phyloP scores from a whole-genome alignment of 2,888 invertebrate species.

The Eupithecia pulchellata region DNA sequence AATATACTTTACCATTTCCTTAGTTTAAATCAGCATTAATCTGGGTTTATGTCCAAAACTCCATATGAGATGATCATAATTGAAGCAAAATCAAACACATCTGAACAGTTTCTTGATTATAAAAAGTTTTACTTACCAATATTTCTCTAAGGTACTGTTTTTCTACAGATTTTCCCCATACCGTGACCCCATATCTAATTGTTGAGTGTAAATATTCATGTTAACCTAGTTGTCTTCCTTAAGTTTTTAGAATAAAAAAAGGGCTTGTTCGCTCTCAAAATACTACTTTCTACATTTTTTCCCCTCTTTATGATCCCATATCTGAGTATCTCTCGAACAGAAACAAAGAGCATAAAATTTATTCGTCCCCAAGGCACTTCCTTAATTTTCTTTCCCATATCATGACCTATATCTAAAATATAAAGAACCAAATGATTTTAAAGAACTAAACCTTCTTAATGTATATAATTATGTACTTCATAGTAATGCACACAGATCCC shows the following conservation, averaged over 20 bases:
- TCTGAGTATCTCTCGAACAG: not conserved
- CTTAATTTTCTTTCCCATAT: not conserved
- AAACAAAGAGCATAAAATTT: not conserved
- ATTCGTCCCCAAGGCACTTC: not conserved
- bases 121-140: not conserved
- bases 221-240: not conserved
- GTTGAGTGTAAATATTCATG: too few relatives aligned
- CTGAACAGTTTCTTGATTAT: not conserved
- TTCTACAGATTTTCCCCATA: not conserved
- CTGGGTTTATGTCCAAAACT: conserved; percentile 17
- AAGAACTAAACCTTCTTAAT: too few relatives aligned
- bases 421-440: not conserved
- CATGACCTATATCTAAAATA: not conserved
- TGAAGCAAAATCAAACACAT: conserved; percentile 3
- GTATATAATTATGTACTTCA: too few relatives aligned
- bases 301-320: not conserved
- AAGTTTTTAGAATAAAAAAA: not conserved
- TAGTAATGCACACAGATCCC: too few relatives aligned
- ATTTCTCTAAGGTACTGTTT: not conserved
- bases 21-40: conserved; percentile 22
- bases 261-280: not conserved
- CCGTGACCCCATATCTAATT: not conserved
- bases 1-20: conserved; percentile 22
- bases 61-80: conserved; percentile 11
- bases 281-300: not conserved